These are phyloP conservation scores for Pan paniscus DNA, from an alignment of 2,113 vertebrate species.

Conservation along the genomic window DNA sequence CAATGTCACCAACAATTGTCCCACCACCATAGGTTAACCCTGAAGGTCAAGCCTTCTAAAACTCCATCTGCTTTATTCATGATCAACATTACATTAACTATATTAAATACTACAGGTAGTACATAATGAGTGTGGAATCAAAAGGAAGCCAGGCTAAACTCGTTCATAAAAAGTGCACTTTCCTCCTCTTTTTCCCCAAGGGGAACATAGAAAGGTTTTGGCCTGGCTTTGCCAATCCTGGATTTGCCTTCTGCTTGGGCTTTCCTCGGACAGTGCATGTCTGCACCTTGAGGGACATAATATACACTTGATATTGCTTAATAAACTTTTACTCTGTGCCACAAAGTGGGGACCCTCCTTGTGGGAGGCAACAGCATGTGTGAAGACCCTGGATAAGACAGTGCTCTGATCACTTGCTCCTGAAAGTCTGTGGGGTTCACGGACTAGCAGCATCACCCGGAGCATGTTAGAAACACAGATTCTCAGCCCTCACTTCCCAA, in stretches of 20 bases:
- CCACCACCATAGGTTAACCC: not conserved
- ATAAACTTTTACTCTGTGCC: not conserved
- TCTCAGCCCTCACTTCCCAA: not conserved
- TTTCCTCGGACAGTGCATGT: not conserved
- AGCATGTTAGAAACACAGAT: not conserved
- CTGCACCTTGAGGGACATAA: not conserved
- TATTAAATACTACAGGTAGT: not conserved
- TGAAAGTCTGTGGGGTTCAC: not conserved
- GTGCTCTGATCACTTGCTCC: not conserved
- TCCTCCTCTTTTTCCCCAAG: not conserved
- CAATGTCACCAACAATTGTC: not conserved
- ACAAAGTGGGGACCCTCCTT: not conserved
- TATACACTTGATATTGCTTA: not conserved
- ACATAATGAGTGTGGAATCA: not conserved
- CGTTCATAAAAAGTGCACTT: not conserved
- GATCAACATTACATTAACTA: not conserved
- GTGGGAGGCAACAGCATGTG: not conserved
- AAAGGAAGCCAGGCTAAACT: not conserved
- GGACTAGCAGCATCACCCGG: accelerated
- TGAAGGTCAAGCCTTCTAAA: not conserved
- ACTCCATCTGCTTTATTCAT: not conserved
- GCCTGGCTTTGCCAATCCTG: not conserved
- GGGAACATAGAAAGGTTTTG: not conserved
- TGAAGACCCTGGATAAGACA: not conserved
- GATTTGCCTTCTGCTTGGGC: not conserved